Base-by-base conservation (phyloP, 2,888 invertebrate species). In the Cabera pusaria region DNA sequence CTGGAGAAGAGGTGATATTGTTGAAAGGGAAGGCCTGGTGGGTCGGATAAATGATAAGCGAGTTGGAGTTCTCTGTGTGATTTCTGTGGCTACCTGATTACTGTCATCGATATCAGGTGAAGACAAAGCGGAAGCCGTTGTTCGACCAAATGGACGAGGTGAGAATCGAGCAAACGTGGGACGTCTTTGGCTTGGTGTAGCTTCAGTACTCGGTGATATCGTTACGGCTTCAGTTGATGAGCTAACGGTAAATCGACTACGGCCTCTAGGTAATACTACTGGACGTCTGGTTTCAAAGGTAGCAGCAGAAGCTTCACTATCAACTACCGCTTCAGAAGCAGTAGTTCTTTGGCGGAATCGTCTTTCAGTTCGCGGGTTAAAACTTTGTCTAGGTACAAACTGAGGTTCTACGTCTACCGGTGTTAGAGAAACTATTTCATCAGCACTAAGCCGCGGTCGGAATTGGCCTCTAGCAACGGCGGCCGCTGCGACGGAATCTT, bases 341-440 rank as follows among this genome's bases (percentile, higher is more conserved):
- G 79, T 75, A 2, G 73, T 66, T 47, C 65, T 66, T 12, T 58
- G 54, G 31, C 74, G 71, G 31, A 70, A 66, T 18, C 61, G 59
- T 11, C 68, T 60, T 17, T 69, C 60, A 50, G 51, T 36, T 58
- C 67, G 54, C 2, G 49, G n/a, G 27, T 35, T 60, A 19, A 52
- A 64, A 36, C 64, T 25, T 47, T 72, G 67, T 44, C 64, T 66
- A 5, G 66, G 70, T 8, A 72, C 60, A 32, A 76, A 74, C 25
- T 67, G 62, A 2, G 75, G 69, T 35, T 74, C 74, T 5, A 71
- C 46, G 52, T 92, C 91, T 9, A 86, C 71, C 0, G 91, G 88
- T 1, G 90, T 91, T 24, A 92, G 64, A 1, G 91, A 91, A 24
- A 90, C 75, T 6, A 90, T 57, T 63, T 92, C 92, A 41, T 90